Evolutionary conservation across 2,888 invertebrate genomes (phyloP).

Genomic region (Drosophila ezoana): DNA sequence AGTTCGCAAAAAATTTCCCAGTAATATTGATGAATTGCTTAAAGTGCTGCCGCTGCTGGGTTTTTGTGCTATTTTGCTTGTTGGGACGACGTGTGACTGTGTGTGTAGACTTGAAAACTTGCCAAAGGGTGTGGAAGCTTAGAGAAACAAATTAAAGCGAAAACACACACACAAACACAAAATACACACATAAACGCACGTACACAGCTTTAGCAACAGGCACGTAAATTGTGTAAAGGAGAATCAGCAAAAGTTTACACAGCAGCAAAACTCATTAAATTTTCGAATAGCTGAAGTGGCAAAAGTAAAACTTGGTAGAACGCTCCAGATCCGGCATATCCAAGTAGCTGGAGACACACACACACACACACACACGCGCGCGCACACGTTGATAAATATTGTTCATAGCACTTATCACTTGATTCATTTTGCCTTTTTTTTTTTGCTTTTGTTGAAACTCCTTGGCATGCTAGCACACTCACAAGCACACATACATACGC

Average conservation of each 20-base stretch:
- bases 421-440: conserved; percentile 43
- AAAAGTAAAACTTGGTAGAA: conserved; percentile 45
- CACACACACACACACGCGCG: conserved; percentile 18
- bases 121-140: conserved; percentile 71
- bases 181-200: conserved; percentile 8
- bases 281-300: conserved; percentile 34
- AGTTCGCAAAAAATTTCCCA: conserved; percentile 1
- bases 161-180: conserved; percentile 14
- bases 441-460: conserved; percentile 51
- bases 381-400: conserved; percentile 46
- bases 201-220: conserved; percentile 31
- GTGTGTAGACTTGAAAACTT: conserved; percentile 55
- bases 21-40: neutral
- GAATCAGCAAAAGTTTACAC: conserved; percentile 56
- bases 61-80: conserved; percentile 14
- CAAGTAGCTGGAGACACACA: conserved; percentile 35
- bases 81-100: conserved; percentile 27
- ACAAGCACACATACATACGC: conserved; percentile 4
- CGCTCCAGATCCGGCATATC: conserved; percentile 42
- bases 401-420: conserved; percentile 57
- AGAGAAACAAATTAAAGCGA: conserved; percentile 42
- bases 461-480: conserved; percentile 36
- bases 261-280: conserved; percentile 56
- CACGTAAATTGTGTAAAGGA: conserved; percentile 59
- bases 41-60: conserved; percentile 1